phyloP scores from a whole-genome alignment of 2,888 invertebrate species.

The Dichetophora obliterata region DNA sequence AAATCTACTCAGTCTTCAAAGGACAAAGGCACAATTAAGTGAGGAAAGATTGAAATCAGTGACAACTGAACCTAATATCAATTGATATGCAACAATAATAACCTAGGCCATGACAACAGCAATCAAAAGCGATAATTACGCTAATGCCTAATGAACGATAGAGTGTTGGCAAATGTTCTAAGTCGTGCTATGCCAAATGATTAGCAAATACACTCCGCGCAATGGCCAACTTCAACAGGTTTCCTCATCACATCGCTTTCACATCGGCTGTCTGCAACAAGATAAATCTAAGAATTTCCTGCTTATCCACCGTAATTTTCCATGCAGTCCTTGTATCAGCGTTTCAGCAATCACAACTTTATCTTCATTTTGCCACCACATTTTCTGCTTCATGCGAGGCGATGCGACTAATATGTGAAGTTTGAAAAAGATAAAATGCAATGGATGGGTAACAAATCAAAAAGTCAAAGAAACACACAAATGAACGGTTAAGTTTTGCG shows the following conservation, averaged over 20 bases:
- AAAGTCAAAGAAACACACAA: background rate
- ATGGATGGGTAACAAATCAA: background rate
- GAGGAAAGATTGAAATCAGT: background rate
- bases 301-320: background rate
- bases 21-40: no score
- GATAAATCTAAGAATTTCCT: no score
- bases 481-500: background rate
- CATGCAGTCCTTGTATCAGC: constrained; percentile 18
- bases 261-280: background rate
- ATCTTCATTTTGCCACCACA: constrained; percentile 66
- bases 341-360: constrained; percentile 60
- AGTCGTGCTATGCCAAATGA: no score
- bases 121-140: background rate
- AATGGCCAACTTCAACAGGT: background rate
- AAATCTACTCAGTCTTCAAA: no score
- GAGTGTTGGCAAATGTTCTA: no score
- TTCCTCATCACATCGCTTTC: background rate
- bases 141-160: no score
- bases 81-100: background rate
- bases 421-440: background rate
- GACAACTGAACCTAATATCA: background rate
- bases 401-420: constrained; percentile 32
- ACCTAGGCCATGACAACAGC: background rate
- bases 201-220: background rate
- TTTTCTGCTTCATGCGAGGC: constrained; percentile 67